phyloP scores from a whole-genome alignment of 1,140 invertebrate species.

The Phenacoccus solenopsis region DNA sequence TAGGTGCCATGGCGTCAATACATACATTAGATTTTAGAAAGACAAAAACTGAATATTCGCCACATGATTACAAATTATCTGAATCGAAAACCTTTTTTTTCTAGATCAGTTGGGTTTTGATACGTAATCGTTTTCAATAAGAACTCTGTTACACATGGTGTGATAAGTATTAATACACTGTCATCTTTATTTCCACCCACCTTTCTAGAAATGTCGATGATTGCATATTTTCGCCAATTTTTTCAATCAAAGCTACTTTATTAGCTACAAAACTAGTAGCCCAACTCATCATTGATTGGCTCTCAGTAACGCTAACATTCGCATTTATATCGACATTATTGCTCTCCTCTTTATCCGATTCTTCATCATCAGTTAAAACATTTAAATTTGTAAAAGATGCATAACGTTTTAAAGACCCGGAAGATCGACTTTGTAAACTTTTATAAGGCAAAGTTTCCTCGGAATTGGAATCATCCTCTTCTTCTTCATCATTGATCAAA shows the following conservation, averaged over 20 bases:
- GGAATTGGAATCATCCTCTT: neutral
- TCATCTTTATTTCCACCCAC: too few relatives aligned
- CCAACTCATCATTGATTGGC: slow-evolving; percentile 36
- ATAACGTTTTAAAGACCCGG: neutral
- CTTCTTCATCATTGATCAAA: neutral
- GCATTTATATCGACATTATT: neutral
- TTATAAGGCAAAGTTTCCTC: neutral
- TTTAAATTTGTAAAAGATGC: neutral
- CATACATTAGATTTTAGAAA: too few relatives aligned
- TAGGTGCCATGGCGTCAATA: too few relatives aligned
- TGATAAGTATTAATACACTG: too few relatives aligned
- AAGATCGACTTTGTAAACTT: neutral
- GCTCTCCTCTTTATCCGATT: neutral
- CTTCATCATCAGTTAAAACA: neutral
- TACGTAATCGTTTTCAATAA: too few relatives aligned
- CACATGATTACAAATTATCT: too few relatives aligned
- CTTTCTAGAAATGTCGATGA: neutral
- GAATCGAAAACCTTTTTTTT: too few relatives aligned
- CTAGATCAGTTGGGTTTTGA: too few relatives aligned
- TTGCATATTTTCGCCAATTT: slow-evolving; percentile 38
- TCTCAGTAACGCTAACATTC: neutral
- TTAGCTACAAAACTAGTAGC: slow-evolving; percentile 65
- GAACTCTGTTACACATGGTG: too few relatives aligned
- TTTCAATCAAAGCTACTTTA: slow-evolving; percentile 59
- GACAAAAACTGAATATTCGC: too few relatives aligned